Evolutionary conservation across 2,888 invertebrate species (phyloP), one percentile per base, ranked within the genome.

Genomic region (Scotopteryx bipunctaria): DNA sequence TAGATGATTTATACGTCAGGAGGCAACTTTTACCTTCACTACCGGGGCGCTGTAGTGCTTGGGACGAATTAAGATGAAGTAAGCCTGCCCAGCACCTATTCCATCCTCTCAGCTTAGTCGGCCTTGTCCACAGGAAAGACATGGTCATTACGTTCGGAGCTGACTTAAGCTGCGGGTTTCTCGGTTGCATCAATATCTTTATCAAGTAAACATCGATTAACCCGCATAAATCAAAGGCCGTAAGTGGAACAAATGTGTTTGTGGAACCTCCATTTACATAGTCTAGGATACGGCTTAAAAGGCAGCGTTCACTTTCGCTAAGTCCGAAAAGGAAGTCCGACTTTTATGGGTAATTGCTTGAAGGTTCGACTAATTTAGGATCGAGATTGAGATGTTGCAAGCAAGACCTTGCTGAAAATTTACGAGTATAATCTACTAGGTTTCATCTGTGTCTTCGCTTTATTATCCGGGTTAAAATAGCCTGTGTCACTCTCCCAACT

Each of bases 161-260:
- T 8, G 6, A n/a, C 23, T 8, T 3, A 8, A 8, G n/a, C 8
- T 8, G 23, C 1, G 8, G 5, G 57, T 57, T 59, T 55, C 55
- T 49, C 13, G 16, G 25, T 33, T 17, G 3, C 17, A 38, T 25
- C 49, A 51, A 47, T 51, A 48, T 46, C 45, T 57, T 37, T 53
- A 32, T 57, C 8, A 15, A 59, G 51, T 36, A 64, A 63, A 49
- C 46, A 50, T 52, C 66, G 66, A 72, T 73, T 64, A 65, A 69
- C 69, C 66, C 55, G 43, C 64, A 68, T 75, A 71, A 71, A 74
- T 73, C 69, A 69, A n/a, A n/a, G 59, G 57, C 71, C 66, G 71
- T 73, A 73, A 73, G 68, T 65, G 61, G 66, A 64, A 71, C 70
- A 70, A 73, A 73, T 55, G 60, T 63, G 66, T 63, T 52, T 55